Base-by-base conservation (phyloP, 2,797 vertebrate genomes). In the Oceanodroma leucorhoa region DNA sequence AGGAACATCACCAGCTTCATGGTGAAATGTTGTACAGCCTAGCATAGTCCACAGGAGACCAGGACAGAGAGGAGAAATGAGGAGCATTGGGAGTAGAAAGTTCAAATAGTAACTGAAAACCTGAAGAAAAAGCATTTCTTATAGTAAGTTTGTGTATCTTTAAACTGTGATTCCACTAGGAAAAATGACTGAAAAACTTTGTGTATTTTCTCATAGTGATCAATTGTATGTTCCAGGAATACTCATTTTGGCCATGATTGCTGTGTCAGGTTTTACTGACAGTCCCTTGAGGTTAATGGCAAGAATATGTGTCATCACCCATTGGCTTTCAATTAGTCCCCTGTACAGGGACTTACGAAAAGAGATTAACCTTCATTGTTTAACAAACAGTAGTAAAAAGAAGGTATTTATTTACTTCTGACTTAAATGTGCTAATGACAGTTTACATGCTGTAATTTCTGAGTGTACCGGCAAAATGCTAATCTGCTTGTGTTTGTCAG, bases 401-500 rank as follows among this genome's bases (percentile, higher is more conserved):
- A 69, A 69, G 43, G 13, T 71, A 20, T 36, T 89, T 89, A 66
- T 81, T 86, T 90, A 45, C 32, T 81, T 90, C 34, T 38, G 51
- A 27, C 29, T 70, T 66, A 45, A 76, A 61, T 36, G 54, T 71
- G 22, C 66, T 89, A 66, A 71, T 62, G 53, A 34, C 38, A 26
- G 14, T 70, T 91, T 55, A 45, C 17, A 26, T n/a, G 30, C 32
- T 70, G 27, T 36, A 57, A 41, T 89, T 90, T 46, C 24, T 71
- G 51, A 69, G 40, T 22, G 3, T 60, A 58, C 34, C 61, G 54
- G 53, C 43, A 90, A 66, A 64, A 81, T 55, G 32, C 73, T 91
- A 6, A 91, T 83, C 23, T 71, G n/a, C n/a, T 90, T 43, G 6
- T 38, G 23, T 88, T 88, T 75, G 50, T 61, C 21, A 45, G 58